Percentiles rank a stretch among this genome's conserved stretches.
These are phyloP conservation scores for Sminthurides aquaticus DNA, from an alignment of 2,888 invertebrate species.

Conservation along the genomic window DNA sequence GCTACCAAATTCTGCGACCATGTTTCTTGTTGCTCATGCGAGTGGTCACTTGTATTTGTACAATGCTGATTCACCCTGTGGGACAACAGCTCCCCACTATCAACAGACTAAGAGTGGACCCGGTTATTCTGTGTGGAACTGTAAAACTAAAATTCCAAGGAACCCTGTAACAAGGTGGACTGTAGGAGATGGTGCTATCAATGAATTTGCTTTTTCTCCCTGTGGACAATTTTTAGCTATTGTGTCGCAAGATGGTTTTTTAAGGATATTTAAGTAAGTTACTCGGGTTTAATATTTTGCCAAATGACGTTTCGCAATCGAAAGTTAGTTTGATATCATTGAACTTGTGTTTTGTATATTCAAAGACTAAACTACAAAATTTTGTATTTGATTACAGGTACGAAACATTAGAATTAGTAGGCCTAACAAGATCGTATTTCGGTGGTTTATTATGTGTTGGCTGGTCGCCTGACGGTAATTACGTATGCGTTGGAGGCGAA, in stretches of 20 bases:
- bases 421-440: constrained; percentile 91
- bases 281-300: neutral
- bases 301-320: neutral
- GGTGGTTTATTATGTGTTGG: constrained; percentile 95
- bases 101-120: constrained; percentile 92
- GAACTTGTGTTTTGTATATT: too few relatives aligned
- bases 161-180: constrained; percentile 93
- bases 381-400: constrained; percentile 95
- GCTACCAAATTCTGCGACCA: constrained; percentile 89
- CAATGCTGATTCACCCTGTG: constrained; percentile 88
- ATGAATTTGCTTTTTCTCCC: constrained; percentile 95
- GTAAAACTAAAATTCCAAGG: constrained; percentile 89
- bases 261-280: constrained; percentile 58
- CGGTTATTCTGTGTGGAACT: constrained; percentile 86
- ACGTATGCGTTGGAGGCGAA: constrained; percentile 94
- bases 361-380: too few relatives aligned
- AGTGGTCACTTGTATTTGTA: constrained; percentile 91
- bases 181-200: constrained; percentile 78
- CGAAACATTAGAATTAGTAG: constrained; percentile 91
- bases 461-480: constrained; percentile 95
- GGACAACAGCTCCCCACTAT: constrained; percentile 83
- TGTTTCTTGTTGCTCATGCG: constrained; percentile 89
- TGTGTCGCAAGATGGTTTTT: constrained; percentile 89
- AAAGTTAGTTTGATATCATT: neutral
- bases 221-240: constrained; percentile 86